Percentiles rank a stretch among this genome's conserved stretches.
These are phyloP conservation scores for Parelbella ahira DNA, from an alignment of 2,888 invertebrate species.

Conservation along the genomic window DNA sequence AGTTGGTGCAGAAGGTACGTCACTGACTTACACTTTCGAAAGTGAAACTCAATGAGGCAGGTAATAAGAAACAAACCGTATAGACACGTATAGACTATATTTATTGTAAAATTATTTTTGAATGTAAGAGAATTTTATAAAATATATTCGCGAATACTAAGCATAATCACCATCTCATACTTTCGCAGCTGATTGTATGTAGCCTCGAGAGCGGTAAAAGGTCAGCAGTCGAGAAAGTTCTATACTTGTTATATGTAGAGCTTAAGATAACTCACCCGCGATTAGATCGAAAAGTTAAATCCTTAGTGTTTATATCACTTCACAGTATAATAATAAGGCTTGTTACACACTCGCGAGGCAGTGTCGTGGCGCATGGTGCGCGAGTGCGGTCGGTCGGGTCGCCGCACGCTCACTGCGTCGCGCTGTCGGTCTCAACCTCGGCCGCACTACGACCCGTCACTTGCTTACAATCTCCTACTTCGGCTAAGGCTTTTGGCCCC, in stretches of 20 bases:
- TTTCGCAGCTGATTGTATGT: constrained; percentile 64
- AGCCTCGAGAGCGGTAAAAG: constrained; percentile 38
- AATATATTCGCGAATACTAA: no score
- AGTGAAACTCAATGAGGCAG: constrained; percentile 28
- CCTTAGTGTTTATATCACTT: constrained; percentile 57
- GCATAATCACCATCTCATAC: no score
- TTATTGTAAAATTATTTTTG: no score
- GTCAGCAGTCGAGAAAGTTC: constrained; percentile 22
- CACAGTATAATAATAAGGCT: constrained; percentile 54
- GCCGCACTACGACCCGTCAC: constrained; percentile 36
- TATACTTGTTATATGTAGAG: constrained; percentile 11
- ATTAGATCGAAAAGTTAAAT: constrained; percentile 39
- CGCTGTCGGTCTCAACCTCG: constrained; percentile 28
- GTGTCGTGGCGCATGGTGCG: constrained; percentile 56
- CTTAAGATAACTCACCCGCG: constrained; percentile 6
- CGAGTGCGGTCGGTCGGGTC: constrained; percentile 54
- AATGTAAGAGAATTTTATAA: no score
- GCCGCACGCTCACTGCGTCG: constrained; percentile 63
- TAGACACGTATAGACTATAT: no score
- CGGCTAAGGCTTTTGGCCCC: constrained; percentile 28
- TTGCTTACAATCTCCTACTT: constrained; percentile 31
- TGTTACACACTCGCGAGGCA: constrained; percentile 59
- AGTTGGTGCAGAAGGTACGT: constrained; percentile 18
- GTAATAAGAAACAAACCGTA: no score
- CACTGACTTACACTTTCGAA: constrained; percentile 36